Conservation (phyloP, 2,888 invertebrate genomes). For the Aricia artaxerxes region DNA sequence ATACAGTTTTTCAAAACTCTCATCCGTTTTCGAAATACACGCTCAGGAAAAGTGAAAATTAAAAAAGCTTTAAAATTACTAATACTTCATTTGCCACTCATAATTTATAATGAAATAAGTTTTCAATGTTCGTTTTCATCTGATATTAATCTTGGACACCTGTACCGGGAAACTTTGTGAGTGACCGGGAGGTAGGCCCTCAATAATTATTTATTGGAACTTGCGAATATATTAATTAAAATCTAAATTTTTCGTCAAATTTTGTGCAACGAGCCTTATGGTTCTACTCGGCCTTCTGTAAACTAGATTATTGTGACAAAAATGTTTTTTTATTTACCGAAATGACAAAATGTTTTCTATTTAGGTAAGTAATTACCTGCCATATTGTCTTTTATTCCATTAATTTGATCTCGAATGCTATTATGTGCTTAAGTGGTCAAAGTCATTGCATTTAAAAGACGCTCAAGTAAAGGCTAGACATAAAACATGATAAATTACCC, state of each 20-base stretch:
- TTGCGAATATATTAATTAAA: background rate
- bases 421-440: constrained; percentile 7
- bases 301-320: too few species aligned
- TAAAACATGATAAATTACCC: constrained; percentile 26
- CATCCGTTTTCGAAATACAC: too few species aligned
- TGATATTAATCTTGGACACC: constrained; percentile 19
- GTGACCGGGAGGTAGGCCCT: background rate
- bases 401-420: background rate
- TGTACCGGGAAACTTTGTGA: constrained; percentile 11
- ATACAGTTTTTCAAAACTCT: too few species aligned
- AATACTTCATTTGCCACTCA: background rate
- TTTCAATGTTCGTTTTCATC: constrained; percentile 1
- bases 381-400: background rate
- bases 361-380: background rate
- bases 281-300: too few species aligned
- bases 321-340: too few species aligned
- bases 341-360: too few species aligned
- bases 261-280: too few species aligned
- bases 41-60: too few species aligned
- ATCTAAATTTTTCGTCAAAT: background rate
- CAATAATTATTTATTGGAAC: background rate
- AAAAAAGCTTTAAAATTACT: too few species aligned
- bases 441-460: constrained; percentile 17
- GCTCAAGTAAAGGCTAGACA: background rate
- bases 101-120: constrained; percentile 21